Evolutionary conservation across 2,888 invertebrate species (phyloP).

Genomic region (Drosophila subquinaria): DNA sequence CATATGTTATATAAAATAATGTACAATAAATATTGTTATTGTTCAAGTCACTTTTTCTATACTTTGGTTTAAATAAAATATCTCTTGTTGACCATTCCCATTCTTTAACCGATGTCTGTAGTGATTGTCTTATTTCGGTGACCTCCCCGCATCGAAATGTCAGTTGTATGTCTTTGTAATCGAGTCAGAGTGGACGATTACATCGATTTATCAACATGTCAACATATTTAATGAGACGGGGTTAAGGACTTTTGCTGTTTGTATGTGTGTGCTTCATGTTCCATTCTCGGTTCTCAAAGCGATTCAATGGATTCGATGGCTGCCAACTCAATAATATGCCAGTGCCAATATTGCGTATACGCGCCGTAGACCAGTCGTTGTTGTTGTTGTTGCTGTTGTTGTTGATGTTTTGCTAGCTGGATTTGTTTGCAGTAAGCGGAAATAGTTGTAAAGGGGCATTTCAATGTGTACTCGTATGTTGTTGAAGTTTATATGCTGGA

Average conservation of each 20-base stretch:
- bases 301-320: slow-evolving; percentile 46
- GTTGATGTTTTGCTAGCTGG: slow-evolving; percentile 67
- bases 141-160: slow-evolving; percentile 9
- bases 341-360: slow-evolving; percentile 78
- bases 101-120: neutral
- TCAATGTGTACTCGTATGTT: slow-evolving; percentile 39
- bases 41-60: neutral
- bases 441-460: slow-evolving; percentile 66
- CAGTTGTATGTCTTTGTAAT: slow-evolving; percentile 23
- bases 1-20: neutral
- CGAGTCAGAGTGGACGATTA: slow-evolving; percentile 53
- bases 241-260: slow-evolving; percentile 66
- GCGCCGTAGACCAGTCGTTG: slow-evolving; percentile 45
- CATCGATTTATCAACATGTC: slow-evolving; percentile 80
- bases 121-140: slow-evolving; percentile 29
- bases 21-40: neutral
- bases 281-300: slow-evolving; percentile 12
- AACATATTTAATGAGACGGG: slow-evolving; percentile 79
- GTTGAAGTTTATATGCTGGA: slow-evolving; percentile 74
- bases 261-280: neutral
- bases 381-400: slow-evolving; percentile 34
- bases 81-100: neutral
- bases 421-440: slow-evolving; percentile 79
- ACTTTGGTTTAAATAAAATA: neutral
- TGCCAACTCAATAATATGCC: slow-evolving; percentile 70